Evolutionary conservation across 2,888 invertebrate species (phyloP).

Genomic region (Colletes collaris): DNA sequence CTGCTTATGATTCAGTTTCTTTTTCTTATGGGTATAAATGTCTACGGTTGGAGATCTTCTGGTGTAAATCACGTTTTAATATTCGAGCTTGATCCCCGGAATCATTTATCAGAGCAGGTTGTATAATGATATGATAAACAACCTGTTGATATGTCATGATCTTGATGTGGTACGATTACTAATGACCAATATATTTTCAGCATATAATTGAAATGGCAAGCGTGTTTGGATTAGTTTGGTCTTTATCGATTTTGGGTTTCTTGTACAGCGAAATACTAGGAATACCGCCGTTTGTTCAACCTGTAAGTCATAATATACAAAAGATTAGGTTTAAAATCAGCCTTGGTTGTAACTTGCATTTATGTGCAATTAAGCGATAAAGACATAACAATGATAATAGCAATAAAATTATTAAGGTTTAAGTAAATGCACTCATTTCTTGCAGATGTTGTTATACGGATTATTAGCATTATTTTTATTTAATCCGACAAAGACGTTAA

Average conservation of each 20-base stretch:
- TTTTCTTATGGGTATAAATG: slow-evolving; percentile 97
- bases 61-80: slow-evolving; percentile 99
- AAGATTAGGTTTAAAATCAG: too few relatives aligned
- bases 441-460: slow-evolving; percentile 86
- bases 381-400: too few relatives aligned
- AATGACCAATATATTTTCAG: slow-evolving; percentile 80
- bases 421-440: slow-evolving; percentile 2
- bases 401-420: too few relatives aligned
- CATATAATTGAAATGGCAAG: slow-evolving; percentile 97
- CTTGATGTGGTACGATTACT: background rate
- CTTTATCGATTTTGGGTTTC: slow-evolving; percentile 93
- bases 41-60: slow-evolving; percentile 98
- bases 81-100: slow-evolving; percentile 97
- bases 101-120: slow-evolving; percentile 94
- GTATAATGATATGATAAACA: background rate
- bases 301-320: slow-evolving; percentile 79
- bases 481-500: slow-evolving; percentile 96
- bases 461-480: slow-evolving; percentile 93
- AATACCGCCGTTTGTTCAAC: slow-evolving; percentile 96
- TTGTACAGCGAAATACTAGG: slow-evolving; percentile 92
- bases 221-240: slow-evolving; percentile 97
- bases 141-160: background rate
- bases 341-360: too few relatives aligned
- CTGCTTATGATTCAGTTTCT: slow-evolving; percentile 96
- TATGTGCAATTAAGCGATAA: too few relatives aligned